phyloP scores from a whole-genome alignment of 2,888 invertebrate species.

The Cepaea hortensis region DNA sequence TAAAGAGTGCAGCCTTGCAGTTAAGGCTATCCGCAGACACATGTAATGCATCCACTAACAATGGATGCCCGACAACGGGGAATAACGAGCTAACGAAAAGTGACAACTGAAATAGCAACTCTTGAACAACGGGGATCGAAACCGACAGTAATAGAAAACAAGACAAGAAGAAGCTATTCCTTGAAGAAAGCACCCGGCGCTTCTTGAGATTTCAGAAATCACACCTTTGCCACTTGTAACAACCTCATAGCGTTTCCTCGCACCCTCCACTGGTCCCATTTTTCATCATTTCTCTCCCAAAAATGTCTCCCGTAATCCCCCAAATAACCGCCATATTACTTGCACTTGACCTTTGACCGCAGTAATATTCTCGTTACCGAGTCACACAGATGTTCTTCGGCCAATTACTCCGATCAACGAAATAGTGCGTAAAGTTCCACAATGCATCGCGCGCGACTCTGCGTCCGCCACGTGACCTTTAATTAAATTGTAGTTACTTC shows the following conservation, averaged over 20 bases:
- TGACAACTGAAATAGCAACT: not conserved
- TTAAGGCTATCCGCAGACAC: not conserved
- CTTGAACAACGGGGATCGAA: not conserved
- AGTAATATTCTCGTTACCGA: conserved; percentile 48
- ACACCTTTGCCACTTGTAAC: conserved; percentile 12
- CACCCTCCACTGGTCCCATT: conserved; percentile 9
- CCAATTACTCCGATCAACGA: conserved; percentile 51
- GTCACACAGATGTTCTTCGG: conserved; percentile 48
- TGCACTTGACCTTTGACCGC: conserved; percentile 41
- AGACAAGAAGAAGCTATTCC: not conserved
- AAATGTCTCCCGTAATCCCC: conserved; percentile 7
- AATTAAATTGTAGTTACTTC: conserved; percentile 48
- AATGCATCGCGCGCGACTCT: conserved; percentile 48
- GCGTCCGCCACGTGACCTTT: conserved; percentile 49
- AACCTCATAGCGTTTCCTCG: not conserved
- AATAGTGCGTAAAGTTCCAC: conserved; percentile 51
- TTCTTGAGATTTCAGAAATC: not conserved
- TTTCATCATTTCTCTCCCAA: not conserved
- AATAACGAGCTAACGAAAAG: not conserved
- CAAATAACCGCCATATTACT: conserved; percentile 32
- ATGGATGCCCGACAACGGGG: not conserved
- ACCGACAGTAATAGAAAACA: not conserved
- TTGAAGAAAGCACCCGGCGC: not conserved
- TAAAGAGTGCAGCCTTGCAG: not conserved
- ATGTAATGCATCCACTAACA: not conserved